Percentiles rank a stretch among this genome's conserved stretches.
These are phyloP conservation scores for Pristiophorus japonicus DNA, from an alignment of 2,113 vertebrate species.

Conservation along the genomic window DNA sequence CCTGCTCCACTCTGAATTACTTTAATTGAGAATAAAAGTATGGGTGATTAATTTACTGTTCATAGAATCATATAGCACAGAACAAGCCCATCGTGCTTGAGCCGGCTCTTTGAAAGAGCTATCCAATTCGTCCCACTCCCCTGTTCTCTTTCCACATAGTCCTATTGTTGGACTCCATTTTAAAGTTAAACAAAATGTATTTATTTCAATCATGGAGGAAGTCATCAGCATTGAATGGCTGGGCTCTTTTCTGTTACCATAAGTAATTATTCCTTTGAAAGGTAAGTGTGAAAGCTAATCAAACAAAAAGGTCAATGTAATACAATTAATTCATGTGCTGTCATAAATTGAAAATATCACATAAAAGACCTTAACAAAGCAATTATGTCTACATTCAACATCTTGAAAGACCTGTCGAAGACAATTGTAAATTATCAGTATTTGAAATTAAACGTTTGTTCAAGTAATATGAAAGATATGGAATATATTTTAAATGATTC, in stretches of 20 bases:
- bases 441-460: constrained; percentile 1
- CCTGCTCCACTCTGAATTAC: too few relatives aligned
- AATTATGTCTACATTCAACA: constrained; percentile 32
- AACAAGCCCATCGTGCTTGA: not conserved
- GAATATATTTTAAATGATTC: constrained; percentile 7
- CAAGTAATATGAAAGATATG: constrained; percentile 16
- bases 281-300: constrained; percentile 7
- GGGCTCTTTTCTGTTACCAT: not conserved
- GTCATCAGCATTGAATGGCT: not conserved
- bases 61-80: not conserved
- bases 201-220: not conserved
- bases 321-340: constrained; percentile 21
- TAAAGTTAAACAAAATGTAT: not conserved
- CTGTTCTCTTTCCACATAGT: not conserved
- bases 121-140: not conserved
- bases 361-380: not conserved
- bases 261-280: constrained; percentile 33
- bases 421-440: constrained; percentile 27
- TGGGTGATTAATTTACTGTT: not conserved
- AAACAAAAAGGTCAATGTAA: not conserved
- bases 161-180: not conserved
- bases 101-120: not conserved
- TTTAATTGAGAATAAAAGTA: not conserved
- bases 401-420: not conserved
- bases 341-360: constrained; percentile 6